Base-by-base conservation (phyloP, 2,113 vertebrate genomes). In the Mormoops blainvillei region DNA sequence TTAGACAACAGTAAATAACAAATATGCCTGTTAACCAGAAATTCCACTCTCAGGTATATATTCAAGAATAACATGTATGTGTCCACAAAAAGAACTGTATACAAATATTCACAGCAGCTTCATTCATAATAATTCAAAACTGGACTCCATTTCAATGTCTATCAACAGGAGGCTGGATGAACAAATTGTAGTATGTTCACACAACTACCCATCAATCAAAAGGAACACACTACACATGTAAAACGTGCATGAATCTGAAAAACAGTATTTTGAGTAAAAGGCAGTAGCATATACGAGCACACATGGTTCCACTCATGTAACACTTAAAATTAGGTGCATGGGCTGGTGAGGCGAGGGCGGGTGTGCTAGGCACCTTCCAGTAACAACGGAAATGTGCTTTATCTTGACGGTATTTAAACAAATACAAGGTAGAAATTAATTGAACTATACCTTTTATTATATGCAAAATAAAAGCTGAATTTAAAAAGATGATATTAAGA, bases 271-370 rank as follows among this genome's bases (percentile, higher is more conserved):
- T 41, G 76, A 87, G 56, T 56, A 33, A 31, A 67, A 65, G 74
- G 38, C 54, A 65, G 76, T 45, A 48, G 74, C 45, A 73, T 12
- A 43, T 31, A 54, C 3, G 45, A 83, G 31, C 36, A 20, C 15
- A 9, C 8, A 19, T 1, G 83, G 33, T 1, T 33, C 13, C 24
- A 50, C 2, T 56, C 26, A 67, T 0, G n/a, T n/a, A n/a, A n/a
- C n/a, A n/a, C n/a, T n/a, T n/a, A n/a, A n/a, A n/a, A n/a, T n/a
- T n/a, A n/a, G n/a, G n/a, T n/a, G n/a, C n/a, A n/a, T n/a, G 31
- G 16, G 58, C 4, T 6, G 26, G 54, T 0, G 31, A 70, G n/a
- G 7, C 4, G 1, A 41, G 45, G 33, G 24, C 8, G 28, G 41
- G 14, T 6, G 6, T 1, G 19, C 18, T 7, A 20, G 65, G 33